Conservation (phyloP, 30 jellyfish, hydroid and myxozoan genomes). For the Aurelia coerulea region DNA sequence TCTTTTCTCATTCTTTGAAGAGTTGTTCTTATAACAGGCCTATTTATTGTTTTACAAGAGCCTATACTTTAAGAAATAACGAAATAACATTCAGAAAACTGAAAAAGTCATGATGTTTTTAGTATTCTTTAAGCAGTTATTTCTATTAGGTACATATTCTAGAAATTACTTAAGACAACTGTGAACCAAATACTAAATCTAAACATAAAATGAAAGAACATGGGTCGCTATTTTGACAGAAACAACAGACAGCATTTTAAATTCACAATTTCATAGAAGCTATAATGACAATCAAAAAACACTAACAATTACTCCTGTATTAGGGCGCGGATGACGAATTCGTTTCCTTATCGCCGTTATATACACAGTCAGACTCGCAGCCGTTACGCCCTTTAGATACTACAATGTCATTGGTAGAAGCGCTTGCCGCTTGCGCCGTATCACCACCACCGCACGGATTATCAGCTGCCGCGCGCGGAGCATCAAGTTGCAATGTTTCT, state of each 20-base stretch:
- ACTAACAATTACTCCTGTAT: not conserved
- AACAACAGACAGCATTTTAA: conserved; percentile 27
- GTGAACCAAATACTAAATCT: conserved; percentile 3
- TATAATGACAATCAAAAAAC: conserved; percentile 34
- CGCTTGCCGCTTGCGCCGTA: conserved; percentile 61
- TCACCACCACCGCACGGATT: conserved; percentile 31
- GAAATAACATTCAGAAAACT: no score
- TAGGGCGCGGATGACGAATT: conserved; percentile 34
- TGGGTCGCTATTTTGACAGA: conserved; percentile 3
- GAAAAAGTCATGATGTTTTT: no score
- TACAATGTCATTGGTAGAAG: conserved; percentile 39
- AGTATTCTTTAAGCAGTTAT: no score
- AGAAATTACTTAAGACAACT: no score
- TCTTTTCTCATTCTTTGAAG: no score
- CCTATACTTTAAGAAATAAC: no score
- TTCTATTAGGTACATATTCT: no score
- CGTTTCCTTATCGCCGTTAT: conserved; percentile 43
- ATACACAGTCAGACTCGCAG: conserved; percentile 61
- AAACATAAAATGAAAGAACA: conserved; percentile 12
- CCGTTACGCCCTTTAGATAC: conserved; percentile 72
- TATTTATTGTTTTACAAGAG: no score
- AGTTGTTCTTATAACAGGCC: no score
- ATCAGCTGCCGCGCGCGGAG: conserved; percentile 14
- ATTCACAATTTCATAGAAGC: conserved; percentile 66
- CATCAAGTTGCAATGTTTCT: conserved; percentile 27